Evolutionary conservation across 2,113 vertebrate genomes (phyloP), one percentile per base, ranked within the genome.

Genomic region (Charina bottae): DNA sequence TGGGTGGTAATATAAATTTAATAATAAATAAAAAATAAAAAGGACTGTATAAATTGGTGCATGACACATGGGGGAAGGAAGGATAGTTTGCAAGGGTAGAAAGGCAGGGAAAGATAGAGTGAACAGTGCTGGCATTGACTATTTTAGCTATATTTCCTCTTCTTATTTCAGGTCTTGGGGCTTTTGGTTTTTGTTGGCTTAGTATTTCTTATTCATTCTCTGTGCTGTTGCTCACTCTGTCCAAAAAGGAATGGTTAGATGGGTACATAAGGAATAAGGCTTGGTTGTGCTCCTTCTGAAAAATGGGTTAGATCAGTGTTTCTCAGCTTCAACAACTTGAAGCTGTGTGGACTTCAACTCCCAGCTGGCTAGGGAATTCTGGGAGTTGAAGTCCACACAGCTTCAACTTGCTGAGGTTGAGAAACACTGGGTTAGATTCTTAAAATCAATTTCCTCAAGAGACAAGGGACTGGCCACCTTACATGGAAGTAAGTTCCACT

Each of bases 401-500:
- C 42, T 42, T 42, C 42, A 42, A 42, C 2, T 42, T 42, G 42
- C 42, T 42, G 42, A 42, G 42, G 42, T 42, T 42, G 42, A 42
- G 42, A 42, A 42, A 42, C 42, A 42, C 42, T 42, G 42, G 12
- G 55, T 83, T 83, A 60, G 78, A 49, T 84, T 60, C 78, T 84
- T 24, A 90, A 90, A 85, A 83, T 59, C 83, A 83, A 60, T 90
- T 90, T 90, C 89, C 55, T 84, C 83, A n/a, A 60, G 9, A 59
- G 42, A 56, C 37, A 53, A 49, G 37, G 13, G 33, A 83, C 58
- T 83, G 89, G 78, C 83, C 85, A 26, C 55, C 89, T 85, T 85
- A n/a, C 26, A 59, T 8, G 6, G 33, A 85, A 90, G 37, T 83
- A 28, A 49, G 55, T 85, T 59, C 42, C 42, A 85, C 37, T 46